Base-by-base conservation (phyloP, 2,888 invertebrate species). In the Stratiomys singularior region DNA sequence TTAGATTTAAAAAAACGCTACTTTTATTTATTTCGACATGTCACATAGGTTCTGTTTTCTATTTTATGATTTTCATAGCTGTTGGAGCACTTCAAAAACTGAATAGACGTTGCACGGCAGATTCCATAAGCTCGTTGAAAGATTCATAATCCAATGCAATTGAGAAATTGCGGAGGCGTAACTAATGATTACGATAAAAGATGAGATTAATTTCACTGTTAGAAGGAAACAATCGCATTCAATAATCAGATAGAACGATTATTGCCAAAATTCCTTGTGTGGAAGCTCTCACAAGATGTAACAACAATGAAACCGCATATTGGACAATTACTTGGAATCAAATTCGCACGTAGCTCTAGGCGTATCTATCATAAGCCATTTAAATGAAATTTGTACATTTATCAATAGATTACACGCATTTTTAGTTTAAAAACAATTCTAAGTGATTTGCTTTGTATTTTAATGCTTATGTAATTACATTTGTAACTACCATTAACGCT, bases 1-100 rank as follows among this genome's bases (percentile, higher is more conserved):
- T 52, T 52, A 52, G 25, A 37, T 37, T 37, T 37, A 37, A 37
- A 37, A 3, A 37, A 63, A 63, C 63, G 63, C 63, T 27, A 30
- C 11, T 67, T 52, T 21, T 69, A 44, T 44, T 69, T 69, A 47
- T 69, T 37, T 81, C 79, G 81, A 81, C 81, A 83, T 25, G 3
- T 52, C 18, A 37, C 9, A 52, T 52, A 4, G 3, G 52, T 52
- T 52, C 13, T 18, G 15, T 52, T 52, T 9, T 52, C 18, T 37
- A 9, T 52, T 52, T 52, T 83, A 80, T 83, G 83, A 82, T 81
- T 82, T 83, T 84, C 84, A 83, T 89, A 91, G 90, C 90, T 85
- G 89, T 90, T 86, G 88, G 90, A 86, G 86, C 88, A 85, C 89
- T 90, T 84, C 90, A 90, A 88, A 87, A 85, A 85, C 83, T 87